Base-by-base conservation (phyloP, 2,113 vertebrate species). In the Colinus virginianus region DNA sequence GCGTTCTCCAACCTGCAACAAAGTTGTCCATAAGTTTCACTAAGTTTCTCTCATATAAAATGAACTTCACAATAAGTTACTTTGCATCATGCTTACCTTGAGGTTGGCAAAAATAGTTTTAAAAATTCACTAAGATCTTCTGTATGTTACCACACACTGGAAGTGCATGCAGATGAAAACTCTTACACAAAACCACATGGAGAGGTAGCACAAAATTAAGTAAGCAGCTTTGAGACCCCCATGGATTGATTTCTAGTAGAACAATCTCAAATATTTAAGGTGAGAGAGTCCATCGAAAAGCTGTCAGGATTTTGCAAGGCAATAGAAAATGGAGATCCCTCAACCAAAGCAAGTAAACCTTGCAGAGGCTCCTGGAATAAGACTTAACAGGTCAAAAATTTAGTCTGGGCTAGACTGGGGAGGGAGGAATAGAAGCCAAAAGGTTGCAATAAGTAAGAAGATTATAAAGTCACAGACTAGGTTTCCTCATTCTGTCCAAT, bases 1-100 rank as follows among this genome's bases (percentile, higher is more conserved):
- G 99, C 99, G 48, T 99, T 99, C 97, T 99, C 99, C 97, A 99
- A 97, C 96, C 99, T 99, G 95, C 56, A 96, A 90, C 46, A 95
- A 89, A 92, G 63, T 85, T 78, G n/a, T 42, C 79, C 1, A 2
- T 68, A 64, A 93, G 75, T 80, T 68, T 58, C 48, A 87, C 25
- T 30, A 72, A 59, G n/a, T 56, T 46, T 74, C 46, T 92, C 36
- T 63, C 74, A 26, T 20, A 68, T 18, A 77, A 36, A 36, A 36
- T 36, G 36, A 36, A 68, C 36, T 86, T 81, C 48, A 71, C 68
- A 86, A 45, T 25, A 77, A 78, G 21, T 79, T 93, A 79, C 43
- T 87, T 77, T 40, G 62, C 63, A 68, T 36, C 55, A 18, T 6
- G 12, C 4, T 63, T 68, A 43, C 42, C 77, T 77, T 45, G 58